phyloP scores from a whole-genome alignment of 2,888 invertebrate species.

The Mycalesis mineus region DNA sequence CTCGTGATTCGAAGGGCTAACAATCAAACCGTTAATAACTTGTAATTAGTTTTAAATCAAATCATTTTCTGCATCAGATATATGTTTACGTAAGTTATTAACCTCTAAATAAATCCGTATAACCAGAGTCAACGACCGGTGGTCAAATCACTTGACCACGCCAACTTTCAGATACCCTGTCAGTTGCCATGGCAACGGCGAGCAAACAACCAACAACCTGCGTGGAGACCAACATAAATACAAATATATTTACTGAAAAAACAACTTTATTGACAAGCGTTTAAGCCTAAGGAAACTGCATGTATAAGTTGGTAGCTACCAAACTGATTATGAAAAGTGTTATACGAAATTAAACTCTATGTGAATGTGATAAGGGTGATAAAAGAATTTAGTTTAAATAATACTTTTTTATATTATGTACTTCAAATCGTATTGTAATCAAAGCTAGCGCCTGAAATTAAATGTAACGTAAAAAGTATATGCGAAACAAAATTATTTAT shows the following conservation, averaged over 20 bases:
- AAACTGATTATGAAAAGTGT: background rate
- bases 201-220: conserved; percentile 45
- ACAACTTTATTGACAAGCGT: background rate
- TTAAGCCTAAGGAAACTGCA: background rate
- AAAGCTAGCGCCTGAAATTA: background rate
- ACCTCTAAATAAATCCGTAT: conserved; percentile 10
- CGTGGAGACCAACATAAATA: background rate
- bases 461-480: background rate
- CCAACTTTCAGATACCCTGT: conserved; percentile 57
- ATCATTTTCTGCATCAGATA: no score
- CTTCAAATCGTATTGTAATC: background rate
- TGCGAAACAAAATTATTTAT: background rate
- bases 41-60: no score
- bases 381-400: background rate
- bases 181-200: conserved; percentile 58
- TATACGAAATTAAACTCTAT: background rate
- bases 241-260: background rate
- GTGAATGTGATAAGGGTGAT: background rate
- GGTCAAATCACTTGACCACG: conserved; percentile 47
- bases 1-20: no score
- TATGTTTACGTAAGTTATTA: background rate
- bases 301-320: background rate
- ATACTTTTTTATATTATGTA: background rate
- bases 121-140: conserved; percentile 51
- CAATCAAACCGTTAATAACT: no score